Percentiles rank a stretch among this genome's conserved stretches.
These are phyloP conservation scores for Loris lydekkerianus DNA, from an alignment of 2,797 vertebrate species.

Conservation along the genomic window DNA sequence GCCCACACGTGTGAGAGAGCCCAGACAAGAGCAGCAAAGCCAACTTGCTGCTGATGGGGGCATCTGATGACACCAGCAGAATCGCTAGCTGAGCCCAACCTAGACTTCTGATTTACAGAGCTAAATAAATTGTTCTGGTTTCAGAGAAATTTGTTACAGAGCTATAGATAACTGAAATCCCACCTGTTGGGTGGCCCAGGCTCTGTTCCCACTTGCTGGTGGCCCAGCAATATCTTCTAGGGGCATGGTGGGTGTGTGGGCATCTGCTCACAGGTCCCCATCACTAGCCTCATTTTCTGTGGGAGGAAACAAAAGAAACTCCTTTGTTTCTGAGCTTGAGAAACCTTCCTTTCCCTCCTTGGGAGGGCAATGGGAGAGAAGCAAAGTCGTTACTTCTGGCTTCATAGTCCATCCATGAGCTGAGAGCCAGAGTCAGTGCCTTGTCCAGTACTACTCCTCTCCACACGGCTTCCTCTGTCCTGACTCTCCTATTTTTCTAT, in stretches of 20 bases:
- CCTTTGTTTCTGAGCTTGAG: neutral
- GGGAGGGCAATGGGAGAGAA: neutral
- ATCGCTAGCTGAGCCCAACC: neutral
- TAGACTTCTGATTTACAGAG: conserved; percentile 20
- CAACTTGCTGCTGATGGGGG: neutral
- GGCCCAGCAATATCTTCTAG: neutral
- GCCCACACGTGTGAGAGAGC: neutral
- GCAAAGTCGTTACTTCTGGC: neutral
- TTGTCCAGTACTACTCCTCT: neutral
- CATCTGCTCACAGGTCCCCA: neutral
- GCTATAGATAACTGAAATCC: neutral
- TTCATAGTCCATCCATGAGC: neutral
- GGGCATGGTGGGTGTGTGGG: neutral
- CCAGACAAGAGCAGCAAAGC: neutral
- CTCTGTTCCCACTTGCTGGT: neutral
- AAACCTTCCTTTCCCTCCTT: neutral
- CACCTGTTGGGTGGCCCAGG: neutral
- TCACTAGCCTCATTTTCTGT: neutral
- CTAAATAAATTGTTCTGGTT: neutral
- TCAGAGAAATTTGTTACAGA: neutral
- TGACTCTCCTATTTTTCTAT: neutral
- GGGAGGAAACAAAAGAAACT: neutral
- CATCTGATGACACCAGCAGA: neutral
- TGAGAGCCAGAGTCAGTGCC: neutral
- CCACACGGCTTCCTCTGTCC: neutral